phyloP scores from a whole-genome alignment of 2,113 vertebrate genomes.

The Periophthalmodon schlosseri region DNA sequence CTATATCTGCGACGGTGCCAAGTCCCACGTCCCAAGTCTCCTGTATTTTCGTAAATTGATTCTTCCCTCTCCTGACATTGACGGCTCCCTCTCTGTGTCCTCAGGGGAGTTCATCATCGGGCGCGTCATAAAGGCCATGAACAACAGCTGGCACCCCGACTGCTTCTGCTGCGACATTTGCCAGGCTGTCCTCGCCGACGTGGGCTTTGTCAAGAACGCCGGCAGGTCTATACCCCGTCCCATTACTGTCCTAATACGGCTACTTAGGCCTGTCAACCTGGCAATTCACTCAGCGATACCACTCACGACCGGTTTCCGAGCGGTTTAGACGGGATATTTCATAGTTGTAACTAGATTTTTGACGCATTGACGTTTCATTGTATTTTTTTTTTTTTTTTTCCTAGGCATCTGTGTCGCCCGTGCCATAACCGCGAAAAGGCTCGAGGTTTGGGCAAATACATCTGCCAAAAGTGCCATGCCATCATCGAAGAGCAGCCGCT shows the following conservation, averaged over 20 bases:
- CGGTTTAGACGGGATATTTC: constrained; percentile 14
- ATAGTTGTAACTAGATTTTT: constrained; percentile 6
- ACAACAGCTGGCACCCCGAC: constrained; percentile 98
- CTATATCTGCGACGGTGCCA: neutral
- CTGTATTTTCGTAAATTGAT: constrained; percentile 4
- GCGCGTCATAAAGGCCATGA: constrained; percentile 99
- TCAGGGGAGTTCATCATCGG: constrained; percentile 98
- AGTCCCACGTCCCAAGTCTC: constrained; percentile 6
- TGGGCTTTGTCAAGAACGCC: constrained; percentile 98
- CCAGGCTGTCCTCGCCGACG: constrained; percentile 90
- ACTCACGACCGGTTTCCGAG: constrained; percentile 21
- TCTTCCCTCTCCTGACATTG: constrained; percentile 16
- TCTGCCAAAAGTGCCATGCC: constrained; percentile 98
- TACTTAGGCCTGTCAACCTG: constrained; percentile 23
- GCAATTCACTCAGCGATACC: constrained; percentile 8
- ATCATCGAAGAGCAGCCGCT: constrained; percentile 97
- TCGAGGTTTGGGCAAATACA: constrained; percentile 94
- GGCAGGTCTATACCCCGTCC: constrained; percentile 83
- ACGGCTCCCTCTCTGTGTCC: constrained; percentile 37
- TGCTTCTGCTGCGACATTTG: constrained; percentile 98
- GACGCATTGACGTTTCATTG: constrained; percentile 8
- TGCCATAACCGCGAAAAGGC: constrained; percentile 98
- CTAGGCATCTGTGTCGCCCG: constrained; percentile 93
- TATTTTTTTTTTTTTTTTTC: neutral
- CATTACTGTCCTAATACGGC: constrained; percentile 30